A percentile compares a stretch with the other conserved stretches of the same genome.
These are phyloP conservation scores for Discoglossus pictus DNA, from an alignment of 2,797 vertebrate species.

Conservation along the genomic window DNA sequence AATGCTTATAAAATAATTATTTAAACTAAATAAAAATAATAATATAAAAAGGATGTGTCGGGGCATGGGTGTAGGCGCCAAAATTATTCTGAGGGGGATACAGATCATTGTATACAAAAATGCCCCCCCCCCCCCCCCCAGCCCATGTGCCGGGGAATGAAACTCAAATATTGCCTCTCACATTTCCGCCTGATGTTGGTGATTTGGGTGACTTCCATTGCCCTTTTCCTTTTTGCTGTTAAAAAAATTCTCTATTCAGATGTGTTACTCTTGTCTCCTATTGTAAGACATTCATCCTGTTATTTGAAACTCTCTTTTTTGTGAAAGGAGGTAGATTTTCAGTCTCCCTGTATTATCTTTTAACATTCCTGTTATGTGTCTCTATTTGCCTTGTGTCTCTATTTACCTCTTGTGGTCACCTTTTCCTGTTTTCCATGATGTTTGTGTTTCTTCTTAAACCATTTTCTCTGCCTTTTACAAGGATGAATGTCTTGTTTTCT, in stretches of 20 bases:
- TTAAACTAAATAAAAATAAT: no score
- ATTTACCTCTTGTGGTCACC: slow-evolving; percentile 4
- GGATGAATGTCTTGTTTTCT: slow-evolving; percentile 2
- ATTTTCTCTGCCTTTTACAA: not conserved
- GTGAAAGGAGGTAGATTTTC: slow-evolving; percentile 14
- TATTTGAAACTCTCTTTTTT: slow-evolving; percentile 23
- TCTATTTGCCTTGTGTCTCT: slow-evolving; percentile 22
- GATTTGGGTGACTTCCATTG: no score
- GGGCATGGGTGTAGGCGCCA: no score
- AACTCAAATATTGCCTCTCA: no score
- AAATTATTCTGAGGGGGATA: no score
- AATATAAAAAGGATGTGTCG: no score
- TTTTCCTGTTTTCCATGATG: not conserved
- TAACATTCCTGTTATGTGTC: not conserved
- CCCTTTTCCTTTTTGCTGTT: no score
- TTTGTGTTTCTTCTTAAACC: slow-evolving; percentile 14
- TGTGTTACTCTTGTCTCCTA: not conserved
- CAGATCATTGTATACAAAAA: no score
- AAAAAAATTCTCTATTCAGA: slow-evolving; percentile 12
- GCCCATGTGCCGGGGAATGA: no score
- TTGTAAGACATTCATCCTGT: not conserved
- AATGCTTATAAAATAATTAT: no score
- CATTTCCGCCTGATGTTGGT: no score
- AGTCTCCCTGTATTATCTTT: not conserved
- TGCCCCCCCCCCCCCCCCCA: no score